Conservation (phyloP, 2,888 invertebrate species). For the Volucella zonaria region DNA sequence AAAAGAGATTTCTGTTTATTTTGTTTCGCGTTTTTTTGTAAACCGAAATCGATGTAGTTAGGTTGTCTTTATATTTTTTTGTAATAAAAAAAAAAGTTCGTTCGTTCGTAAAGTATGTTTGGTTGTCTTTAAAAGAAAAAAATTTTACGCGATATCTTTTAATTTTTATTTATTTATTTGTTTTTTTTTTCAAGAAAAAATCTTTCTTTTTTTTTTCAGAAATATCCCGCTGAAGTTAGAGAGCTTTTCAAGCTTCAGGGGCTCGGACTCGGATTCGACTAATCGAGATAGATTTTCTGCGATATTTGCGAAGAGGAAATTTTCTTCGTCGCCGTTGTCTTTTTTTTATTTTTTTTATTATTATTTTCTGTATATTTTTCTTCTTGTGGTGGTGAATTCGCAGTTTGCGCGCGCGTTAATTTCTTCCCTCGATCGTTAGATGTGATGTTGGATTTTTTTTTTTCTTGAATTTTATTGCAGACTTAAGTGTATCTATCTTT, state of each 20-base stretch:
- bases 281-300: constrained; percentile 77
- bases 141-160: constrained; percentile 64
- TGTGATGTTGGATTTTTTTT: constrained; percentile 59
- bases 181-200: constrained; percentile 16
- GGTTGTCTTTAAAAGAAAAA: constrained; percentile 50
- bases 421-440: constrained; percentile 31
- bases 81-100: constrained; percentile 48
- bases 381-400: constrained; percentile 47
- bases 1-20: constrained; percentile 1
- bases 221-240: constrained; percentile 73
- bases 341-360: constrained; percentile 48
- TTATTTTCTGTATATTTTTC: constrained; percentile 32
- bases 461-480: constrained; percentile 57
- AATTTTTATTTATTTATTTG: constrained; percentile 42
- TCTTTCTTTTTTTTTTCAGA: constrained; percentile 38
- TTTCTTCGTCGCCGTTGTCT: constrained; percentile 58
- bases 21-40: constrained; percentile 64
- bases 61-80: constrained; percentile 15
- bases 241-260: constrained; percentile 81
- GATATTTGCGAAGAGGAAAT: constrained; percentile 78
- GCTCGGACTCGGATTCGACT: constrained; percentile 83
- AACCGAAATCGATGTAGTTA: constrained; percentile 69
- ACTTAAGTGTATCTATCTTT: constrained; percentile 51
- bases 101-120: constrained; percentile 63
- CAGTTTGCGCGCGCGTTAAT: constrained; percentile 58